Base-by-base conservation (phyloP, 2,797 vertebrate species). In the Eupleurogrammus muticus region DNA sequence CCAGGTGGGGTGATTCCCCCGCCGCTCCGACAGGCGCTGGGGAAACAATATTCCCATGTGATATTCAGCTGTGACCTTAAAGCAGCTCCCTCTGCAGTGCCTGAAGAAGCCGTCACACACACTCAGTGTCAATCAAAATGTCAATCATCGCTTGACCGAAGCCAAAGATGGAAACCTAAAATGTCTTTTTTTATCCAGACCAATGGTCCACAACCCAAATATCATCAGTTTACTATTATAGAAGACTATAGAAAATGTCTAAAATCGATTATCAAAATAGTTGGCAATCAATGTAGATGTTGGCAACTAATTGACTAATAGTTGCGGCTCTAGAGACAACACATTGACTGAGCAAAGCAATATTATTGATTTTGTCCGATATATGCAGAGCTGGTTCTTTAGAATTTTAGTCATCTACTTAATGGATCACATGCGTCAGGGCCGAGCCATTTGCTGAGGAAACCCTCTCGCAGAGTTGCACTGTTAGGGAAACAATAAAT, bases 41-140 rank as follows among this genome's bases (percentile, higher is more conserved):
- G 80, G 74, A 79, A 84, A 86, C 35, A 75, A 62, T 62, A 82
- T 64, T 80, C 82, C 69, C 67, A 51, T 70, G 79, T 88, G 90
- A 91, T 92, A 87, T 92, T 90, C 85, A 87, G 66, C 67, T 4
- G 40, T 32, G 66, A 83, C 67, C 72, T 56, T 48, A 76, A 62
- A 66, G 73, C 54, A 72, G 80, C 52, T 79, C 53, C 63, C 59
- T 72, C 63, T 66, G 68, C 68, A 19, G 55, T 17, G 47, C 69
- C 69, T 44, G 19, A 60, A 86, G 66, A 77, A 65, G 62, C 77
- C 54, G 35, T 69, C 35, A 2, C 58, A 20, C 52, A 63, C 70
- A 49, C 57, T 3, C 11, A 21, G 36, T 34, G 24, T 32, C 17
- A 6, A 28, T 28, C 28, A 3, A n/a, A n/a, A n/a, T n/a, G n/a